A percentile compares a stretch with the other conserved stretches of the same genome.
phyloP scores from a whole-genome alignment of 2,797 vertebrate genomes.

The Euphonia xanthogaster region DNA sequence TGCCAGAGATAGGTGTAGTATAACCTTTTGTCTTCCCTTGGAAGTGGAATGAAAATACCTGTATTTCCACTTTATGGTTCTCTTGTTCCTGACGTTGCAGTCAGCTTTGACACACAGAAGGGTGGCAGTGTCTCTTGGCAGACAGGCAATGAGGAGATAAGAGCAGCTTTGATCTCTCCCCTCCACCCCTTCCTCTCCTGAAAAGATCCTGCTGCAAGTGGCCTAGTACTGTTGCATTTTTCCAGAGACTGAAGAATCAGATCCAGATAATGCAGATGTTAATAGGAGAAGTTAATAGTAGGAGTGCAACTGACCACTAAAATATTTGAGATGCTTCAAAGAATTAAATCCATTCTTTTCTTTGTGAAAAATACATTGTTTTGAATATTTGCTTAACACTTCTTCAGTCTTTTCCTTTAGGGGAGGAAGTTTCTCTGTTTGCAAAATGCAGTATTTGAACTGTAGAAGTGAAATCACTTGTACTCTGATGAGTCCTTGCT shows the following conservation, averaged over 20 bases:
- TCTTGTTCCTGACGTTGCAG: neutral
- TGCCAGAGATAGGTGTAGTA: neutral
- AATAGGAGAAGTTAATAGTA: neutral
- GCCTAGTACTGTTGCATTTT: neutral
- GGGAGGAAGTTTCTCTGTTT: neutral
- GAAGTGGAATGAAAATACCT: neutral
- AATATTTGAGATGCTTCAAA: neutral
- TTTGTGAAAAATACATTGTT: neutral
- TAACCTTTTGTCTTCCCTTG: constrained; percentile 8
- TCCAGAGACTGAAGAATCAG: neutral
- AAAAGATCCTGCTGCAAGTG: neutral
- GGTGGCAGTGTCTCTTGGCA: neutral
- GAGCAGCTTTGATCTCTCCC: neutral
- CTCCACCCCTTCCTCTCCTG: neutral
- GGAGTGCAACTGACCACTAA: neutral
- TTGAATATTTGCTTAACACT: neutral
- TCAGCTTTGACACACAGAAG: constrained; percentile 4
- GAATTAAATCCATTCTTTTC: neutral
- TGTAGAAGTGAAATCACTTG: neutral
- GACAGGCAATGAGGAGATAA: neutral
- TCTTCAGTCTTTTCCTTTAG: neutral
- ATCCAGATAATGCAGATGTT: neutral
- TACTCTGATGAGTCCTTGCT: neutral
- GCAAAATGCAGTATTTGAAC: neutral
- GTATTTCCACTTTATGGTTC: neutral